phyloP scores from a whole-genome alignment of 2,113 vertebrate species.

The Diadophis punctatus region DNA sequence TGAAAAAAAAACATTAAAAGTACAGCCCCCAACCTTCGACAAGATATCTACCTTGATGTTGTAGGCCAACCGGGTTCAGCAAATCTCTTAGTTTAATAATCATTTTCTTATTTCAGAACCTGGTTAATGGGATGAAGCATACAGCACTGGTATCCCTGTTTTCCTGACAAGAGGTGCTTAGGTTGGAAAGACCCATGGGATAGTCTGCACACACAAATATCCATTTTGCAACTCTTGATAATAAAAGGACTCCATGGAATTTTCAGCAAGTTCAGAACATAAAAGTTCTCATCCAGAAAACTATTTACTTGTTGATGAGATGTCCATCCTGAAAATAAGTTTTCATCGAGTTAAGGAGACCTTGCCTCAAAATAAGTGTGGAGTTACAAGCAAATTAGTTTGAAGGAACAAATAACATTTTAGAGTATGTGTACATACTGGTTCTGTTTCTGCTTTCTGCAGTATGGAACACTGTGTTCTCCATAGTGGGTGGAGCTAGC shows the following conservation, averaged over 20 bases:
- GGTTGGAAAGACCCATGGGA: neutral
- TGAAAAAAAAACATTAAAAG: neutral
- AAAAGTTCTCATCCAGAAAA: neutral
- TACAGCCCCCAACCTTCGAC: neutral
- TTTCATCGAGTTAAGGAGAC: neutral
- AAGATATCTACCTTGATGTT: neutral
- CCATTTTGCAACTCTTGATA: neutral
- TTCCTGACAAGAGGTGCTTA: neutral
- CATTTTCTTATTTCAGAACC: neutral
- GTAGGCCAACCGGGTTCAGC: neutral
- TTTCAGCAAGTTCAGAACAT: neutral
- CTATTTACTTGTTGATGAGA: neutral
- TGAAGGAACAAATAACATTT: neutral
- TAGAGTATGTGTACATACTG: neutral
- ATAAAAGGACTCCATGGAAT: neutral
- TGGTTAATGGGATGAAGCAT: neutral
- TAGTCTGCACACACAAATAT: neutral
- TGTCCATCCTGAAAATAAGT: neutral
- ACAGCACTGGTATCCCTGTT: neutral
- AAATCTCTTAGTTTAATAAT: neutral
- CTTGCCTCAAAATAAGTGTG: neutral
- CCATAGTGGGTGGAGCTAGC: no score
- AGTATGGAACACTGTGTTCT: neutral
- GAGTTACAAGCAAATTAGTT: neutral
- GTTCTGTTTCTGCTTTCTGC: neutral